Base-by-base conservation (phyloP, 2,888 invertebrate genomes). In the Orthonychiurus folsomi region DNA sequence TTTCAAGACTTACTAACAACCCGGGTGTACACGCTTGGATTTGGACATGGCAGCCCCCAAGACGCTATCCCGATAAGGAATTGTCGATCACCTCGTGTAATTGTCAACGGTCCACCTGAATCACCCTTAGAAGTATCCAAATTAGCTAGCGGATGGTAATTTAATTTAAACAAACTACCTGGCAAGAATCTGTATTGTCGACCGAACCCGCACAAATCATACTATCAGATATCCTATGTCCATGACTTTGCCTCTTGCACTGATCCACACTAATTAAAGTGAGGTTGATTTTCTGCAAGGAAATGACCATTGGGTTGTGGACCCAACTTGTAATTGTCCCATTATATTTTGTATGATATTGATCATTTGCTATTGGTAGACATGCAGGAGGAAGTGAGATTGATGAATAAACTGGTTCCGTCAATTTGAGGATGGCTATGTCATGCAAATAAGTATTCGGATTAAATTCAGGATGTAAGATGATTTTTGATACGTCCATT, bases 101-200 rank as follows among this genome's bases (percentile, higher is more conserved):
- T 83, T 86, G 91, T 88, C 73, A 92, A 77, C 0, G 92, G 92
- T 3, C 92, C 92, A 55, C 59, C 59, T 5, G 28, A 47, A 50
- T 59, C 59, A 50, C 59, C 59, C 59, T 59, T n/a, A n/a, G n/a
- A 20, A 15, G 5, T 15, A 55, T 52, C 21, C 5, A 52, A 52
- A 12, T 52, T 23, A 52, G 21, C n/a, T 47, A 12, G 48, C 48
- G 12, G 12, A 12, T 9, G 15, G 15, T 12, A 47, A 12, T 47
- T 47, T 47, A n/a, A n/a, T 28, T 9, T 28, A 27, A n/a, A 12
- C 3, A 59, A 50, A 56, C n/a, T 59, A 59, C 59, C 26, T 59
- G 48, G 20, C 59, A 59, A 5, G 59, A 48, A 18, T 48, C 47
- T 23, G 59, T 50, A 52, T 52, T 52, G n/a, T 52, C n/a, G 20